Evolutionary conservation across 2,113 vertebrate species (phyloP).

Genomic region (Athene cunicularia): DNA sequence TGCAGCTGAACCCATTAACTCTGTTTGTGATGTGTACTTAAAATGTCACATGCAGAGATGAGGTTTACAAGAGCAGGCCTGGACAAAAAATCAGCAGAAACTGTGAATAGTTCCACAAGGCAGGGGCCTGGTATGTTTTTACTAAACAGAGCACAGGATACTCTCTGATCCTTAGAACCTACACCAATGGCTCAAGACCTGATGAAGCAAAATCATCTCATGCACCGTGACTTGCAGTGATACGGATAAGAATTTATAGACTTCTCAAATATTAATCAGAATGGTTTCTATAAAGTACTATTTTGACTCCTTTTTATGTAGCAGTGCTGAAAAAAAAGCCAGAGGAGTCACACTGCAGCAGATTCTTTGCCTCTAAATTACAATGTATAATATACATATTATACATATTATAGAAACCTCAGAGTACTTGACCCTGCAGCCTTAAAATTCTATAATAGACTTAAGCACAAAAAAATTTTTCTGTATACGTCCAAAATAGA

Average conservation of each 20-base stretch:
- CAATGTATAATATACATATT: neutral
- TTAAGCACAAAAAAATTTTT: neutral
- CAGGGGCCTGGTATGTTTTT: neutral
- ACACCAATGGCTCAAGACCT: neutral
- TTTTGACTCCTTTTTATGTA: neutral
- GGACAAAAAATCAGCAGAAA: neutral
- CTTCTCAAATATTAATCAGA: neutral
- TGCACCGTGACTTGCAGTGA: neutral
- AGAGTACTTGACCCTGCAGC: neutral
- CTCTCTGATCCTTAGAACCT: neutral
- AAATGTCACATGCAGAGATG: neutral
- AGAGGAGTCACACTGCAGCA: neutral
- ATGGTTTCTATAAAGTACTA: neutral
- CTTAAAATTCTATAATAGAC: neutral
- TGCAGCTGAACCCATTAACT: neutral
- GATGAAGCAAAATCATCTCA: neutral
- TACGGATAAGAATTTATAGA: neutral
- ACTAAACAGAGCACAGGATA: neutral
- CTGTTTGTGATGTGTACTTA: neutral
- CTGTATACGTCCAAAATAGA: neutral
- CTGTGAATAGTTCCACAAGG: neutral
- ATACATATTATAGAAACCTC: neutral
- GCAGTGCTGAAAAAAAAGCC: neutral
- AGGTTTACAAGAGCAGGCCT: neutral
- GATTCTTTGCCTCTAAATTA: neutral